phyloP scores from a whole-genome alignment of 2,888 invertebrate genomes.

The Trimorus sp. region DNA sequence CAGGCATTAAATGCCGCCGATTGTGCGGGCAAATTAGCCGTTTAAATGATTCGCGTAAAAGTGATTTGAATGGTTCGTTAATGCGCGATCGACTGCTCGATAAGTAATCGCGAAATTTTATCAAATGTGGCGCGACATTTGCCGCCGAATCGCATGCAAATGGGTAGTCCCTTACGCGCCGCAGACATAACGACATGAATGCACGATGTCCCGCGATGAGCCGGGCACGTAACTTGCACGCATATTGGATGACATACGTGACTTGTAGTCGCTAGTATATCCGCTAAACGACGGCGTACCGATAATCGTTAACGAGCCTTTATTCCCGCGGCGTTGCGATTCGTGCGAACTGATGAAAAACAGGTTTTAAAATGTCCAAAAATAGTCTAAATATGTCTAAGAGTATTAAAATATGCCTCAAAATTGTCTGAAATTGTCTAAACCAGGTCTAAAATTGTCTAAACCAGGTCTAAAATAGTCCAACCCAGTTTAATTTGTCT shows the following conservation, averaged over 20 bases:
- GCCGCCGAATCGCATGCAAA: slow-evolving; percentile 27
- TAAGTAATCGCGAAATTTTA: slow-evolving; percentile 33
- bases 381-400: no score
- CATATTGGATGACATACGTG: slow-evolving; percentile 37
- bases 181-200: slow-evolving; percentile 9
- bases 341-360: slow-evolving; percentile 20
- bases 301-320: slow-evolving; percentile 31
- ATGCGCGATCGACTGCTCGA: slow-evolving; percentile 13
- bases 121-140: slow-evolving; percentile 18
- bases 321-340: slow-evolving; percentile 26
- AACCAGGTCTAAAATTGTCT: no score
- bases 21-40: neutral
- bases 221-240: slow-evolving; percentile 23
- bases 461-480: no score
- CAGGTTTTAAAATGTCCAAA: no score
- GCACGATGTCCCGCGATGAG: slow-evolving; percentile 15
- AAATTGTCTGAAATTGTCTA: no score
- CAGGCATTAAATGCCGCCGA: neutral
- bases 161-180: slow-evolving; percentile 18
- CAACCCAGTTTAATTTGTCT: no score
- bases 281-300: slow-evolving; percentile 28
- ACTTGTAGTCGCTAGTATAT: slow-evolving; percentile 40
- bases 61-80: slow-evolving; percentile 15
- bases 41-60: slow-evolving; percentile 23
- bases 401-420: no score